These are phyloP conservation scores for Leuctra nigra DNA, from an alignment of 2,888 invertebrate genomes.

Conservation along the genomic window DNA sequence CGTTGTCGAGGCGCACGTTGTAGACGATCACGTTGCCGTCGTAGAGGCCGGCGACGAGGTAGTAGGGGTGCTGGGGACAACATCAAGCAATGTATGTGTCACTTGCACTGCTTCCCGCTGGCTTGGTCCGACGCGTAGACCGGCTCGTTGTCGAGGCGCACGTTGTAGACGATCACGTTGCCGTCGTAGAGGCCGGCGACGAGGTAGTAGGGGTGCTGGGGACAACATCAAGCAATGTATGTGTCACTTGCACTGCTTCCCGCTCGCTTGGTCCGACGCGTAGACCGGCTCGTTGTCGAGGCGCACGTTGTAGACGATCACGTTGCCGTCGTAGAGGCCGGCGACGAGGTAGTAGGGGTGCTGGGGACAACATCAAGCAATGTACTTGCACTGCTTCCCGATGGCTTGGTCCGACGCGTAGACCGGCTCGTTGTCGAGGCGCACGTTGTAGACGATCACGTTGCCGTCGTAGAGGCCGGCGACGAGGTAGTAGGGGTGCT, in stretches of 20 bases:
- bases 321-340: conserved; percentile 78
- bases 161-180: conserved; percentile 84
- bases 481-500: conserved; percentile 75
- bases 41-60: conserved; percentile 71
- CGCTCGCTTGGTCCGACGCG: conserved; percentile 47
- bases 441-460: conserved; percentile 82
- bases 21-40: conserved; percentile 91
- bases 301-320: conserved; percentile 80
- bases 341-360: conserved; percentile 79
- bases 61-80: conserved; percentile 74
- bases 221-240: too few relatives aligned
- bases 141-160: conserved; percentile 58
- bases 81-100: too few relatives aligned
- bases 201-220: conserved; percentile 74
- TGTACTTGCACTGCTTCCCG: too few relatives aligned
- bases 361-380: too few relatives aligned
- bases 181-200: conserved; percentile 81
- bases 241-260: too few relatives aligned
- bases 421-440: conserved; percentile 58
- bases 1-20: conserved; percentile 61
- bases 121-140: conserved; percentile 52
- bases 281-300: conserved; percentile 62
- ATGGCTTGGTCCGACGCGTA: conserved; percentile 51
- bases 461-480: conserved; percentile 80
- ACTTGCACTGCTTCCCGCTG: conserved; percentile 85